phyloP scores from a whole-genome alignment of 1,140 invertebrate species.

The Platorchestia sp. region DNA sequence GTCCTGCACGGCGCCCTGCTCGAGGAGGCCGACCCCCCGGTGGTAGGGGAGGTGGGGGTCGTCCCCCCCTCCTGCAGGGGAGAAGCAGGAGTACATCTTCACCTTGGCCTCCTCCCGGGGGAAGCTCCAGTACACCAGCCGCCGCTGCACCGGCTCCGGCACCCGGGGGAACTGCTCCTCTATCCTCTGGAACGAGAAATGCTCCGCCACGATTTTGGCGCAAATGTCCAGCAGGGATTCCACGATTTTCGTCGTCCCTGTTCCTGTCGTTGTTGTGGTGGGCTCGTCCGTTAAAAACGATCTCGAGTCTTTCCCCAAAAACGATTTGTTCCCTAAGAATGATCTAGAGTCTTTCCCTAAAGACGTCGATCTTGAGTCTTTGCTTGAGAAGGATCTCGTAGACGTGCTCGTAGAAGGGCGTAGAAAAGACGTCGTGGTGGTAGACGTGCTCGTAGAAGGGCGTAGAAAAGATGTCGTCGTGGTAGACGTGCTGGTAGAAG shows the following conservation, averaged over 20 bases:
- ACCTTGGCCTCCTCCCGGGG: conserved; percentile 88
- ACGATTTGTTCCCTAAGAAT: no score
- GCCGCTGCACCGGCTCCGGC: conserved; percentile 87
- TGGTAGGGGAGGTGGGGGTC: conserved; percentile 86
- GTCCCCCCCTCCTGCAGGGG: conserved; percentile 74
- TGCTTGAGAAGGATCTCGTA: background rate
- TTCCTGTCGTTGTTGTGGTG: no score
- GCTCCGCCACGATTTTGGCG: conserved; percentile 85
- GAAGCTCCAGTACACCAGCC: conserved; percentile 91
- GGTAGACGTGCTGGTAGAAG: background rate
- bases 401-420: background rate
- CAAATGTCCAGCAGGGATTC: conserved; percentile 83
- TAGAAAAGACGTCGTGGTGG: background rate
- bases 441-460: background rate
- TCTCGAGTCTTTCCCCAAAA: background rate
- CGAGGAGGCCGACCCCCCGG: conserved; percentile 85
- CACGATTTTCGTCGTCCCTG: conserved; percentile 68
- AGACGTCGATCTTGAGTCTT: conserved; percentile 58
- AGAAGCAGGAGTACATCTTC: conserved; percentile 89
- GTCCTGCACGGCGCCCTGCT: conserved; percentile 83
- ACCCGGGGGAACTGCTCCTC: conserved; percentile 88
- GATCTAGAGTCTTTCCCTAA: background rate
- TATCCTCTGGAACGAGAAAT: conserved; percentile 87
- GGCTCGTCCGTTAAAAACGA: background rate
- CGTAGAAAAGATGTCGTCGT: background rate